Evolutionary conservation across 2,888 invertebrate species (phyloP).

Genomic region (Brachypterus glaber): DNA sequence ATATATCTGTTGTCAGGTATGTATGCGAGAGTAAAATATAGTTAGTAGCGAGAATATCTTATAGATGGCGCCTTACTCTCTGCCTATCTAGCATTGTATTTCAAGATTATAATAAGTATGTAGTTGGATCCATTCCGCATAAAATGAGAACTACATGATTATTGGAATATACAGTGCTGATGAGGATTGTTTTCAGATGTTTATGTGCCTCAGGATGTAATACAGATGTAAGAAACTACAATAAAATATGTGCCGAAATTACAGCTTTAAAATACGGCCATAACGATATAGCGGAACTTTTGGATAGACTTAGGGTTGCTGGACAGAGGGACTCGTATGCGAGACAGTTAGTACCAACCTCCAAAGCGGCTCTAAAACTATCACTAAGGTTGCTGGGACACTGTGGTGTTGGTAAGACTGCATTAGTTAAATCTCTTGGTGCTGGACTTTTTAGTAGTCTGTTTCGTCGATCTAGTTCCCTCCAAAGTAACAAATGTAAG

Average conservation of each 20-base stretch:
- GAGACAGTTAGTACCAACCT: constrained; percentile 53
- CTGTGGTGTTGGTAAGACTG: constrained; percentile 63
- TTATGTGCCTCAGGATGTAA: constrained; percentile 63
- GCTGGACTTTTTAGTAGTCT: constrained; percentile 59
- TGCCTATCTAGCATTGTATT: too few species aligned
- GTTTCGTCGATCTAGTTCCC: constrained; percentile 48
- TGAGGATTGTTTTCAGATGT: constrained; percentile 39
- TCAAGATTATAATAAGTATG: too few species aligned
- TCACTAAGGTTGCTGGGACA: constrained; percentile 63
- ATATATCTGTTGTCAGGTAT: constrained; percentile 58
- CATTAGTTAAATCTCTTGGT: constrained; percentile 55
- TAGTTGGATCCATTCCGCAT: too few species aligned
- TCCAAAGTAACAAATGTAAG: constrained; percentile 41
- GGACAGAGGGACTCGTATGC: constrained; percentile 37
- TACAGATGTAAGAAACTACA: constrained; percentile 55
- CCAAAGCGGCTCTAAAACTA: constrained; percentile 48
- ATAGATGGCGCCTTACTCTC: too few species aligned
- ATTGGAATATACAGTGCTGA: too few species aligned
- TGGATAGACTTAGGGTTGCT: constrained; percentile 55
- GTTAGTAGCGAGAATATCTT: too few species aligned
- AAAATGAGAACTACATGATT: too few species aligned
- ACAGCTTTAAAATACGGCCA: constrained; percentile 67
- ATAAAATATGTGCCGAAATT: constrained; percentile 65
- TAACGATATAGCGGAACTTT: constrained; percentile 56
- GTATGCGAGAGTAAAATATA: too few species aligned